phyloP scores from a whole-genome alignment of 2,113 vertebrate species.

The Turnix velox region DNA sequence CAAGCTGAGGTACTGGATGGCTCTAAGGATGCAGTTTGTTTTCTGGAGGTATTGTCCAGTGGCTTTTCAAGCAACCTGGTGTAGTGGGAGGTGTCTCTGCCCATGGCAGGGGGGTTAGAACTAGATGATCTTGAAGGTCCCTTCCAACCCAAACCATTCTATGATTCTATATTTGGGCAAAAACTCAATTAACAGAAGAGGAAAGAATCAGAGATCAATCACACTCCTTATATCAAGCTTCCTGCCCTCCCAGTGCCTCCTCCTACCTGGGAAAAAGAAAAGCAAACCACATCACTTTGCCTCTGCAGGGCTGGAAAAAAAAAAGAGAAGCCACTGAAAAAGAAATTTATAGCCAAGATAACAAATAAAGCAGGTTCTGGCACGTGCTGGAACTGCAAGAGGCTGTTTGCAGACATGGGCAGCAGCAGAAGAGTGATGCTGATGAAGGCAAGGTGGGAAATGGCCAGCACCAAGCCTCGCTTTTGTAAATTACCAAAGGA shows the following conservation, averaged over 20 bases:
- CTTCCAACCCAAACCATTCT: no score
- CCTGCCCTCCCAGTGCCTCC: not conserved
- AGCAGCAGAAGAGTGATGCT: not conserved
- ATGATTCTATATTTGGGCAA: not conserved
- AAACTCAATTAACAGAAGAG: not conserved
- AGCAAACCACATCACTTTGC: not conserved
- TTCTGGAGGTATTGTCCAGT: no score
- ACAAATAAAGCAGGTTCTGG: not conserved
- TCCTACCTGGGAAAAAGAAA: no score
- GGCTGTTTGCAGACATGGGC: not conserved
- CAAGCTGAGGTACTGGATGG: no score
- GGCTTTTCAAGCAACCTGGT: no score
- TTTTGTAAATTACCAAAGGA: slow-evolving; percentile 48
- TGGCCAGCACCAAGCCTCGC: not conserved
- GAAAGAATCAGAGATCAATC: not conserved
- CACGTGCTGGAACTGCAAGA: not conserved
- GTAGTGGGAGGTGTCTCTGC: no score
- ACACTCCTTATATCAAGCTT: not conserved
- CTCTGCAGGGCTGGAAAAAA: not conserved
- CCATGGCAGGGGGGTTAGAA: no score
- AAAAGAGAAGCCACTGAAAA: not conserved
- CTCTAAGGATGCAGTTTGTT: no score
- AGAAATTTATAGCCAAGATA: not conserved
- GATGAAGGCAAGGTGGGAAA: not conserved
- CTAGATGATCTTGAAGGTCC: no score